Base-by-base conservation (phyloP, 2,888 invertebrate species). In the Scelioninae gen. 2 region DNA sequence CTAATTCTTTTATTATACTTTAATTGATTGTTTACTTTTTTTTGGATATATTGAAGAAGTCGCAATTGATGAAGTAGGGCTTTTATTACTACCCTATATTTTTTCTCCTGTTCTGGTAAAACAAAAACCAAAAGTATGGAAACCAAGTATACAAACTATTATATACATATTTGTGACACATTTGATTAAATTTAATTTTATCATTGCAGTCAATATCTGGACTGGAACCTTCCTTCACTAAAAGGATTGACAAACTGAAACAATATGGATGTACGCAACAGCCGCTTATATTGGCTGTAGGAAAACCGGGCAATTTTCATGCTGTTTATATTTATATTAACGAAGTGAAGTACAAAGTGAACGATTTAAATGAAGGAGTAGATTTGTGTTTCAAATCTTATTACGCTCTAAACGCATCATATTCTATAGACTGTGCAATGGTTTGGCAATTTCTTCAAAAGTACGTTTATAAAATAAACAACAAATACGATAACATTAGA, bases 331-430 rank as follows among this genome's bases (percentile, higher is more conserved):
- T 61, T 25, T 48, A 11, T 9, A 53, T 64, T 5, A 35, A 64
- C 43, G 45, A 11, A 52, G 18, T 64, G 1, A 64, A 64, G 6
- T 64, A 64, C 13, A 1, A 6, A 33, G 22, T 35, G 0, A n/a
- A 64, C 15, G 1, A 22, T 45, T 45, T 64, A 22, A n/a, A 13
- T 0, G n/a, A 41, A 35, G 64, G 16, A 4, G 37, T 53, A 15
- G 64, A 64, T 33, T 16, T 35, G 1, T 53, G 64, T 22, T 53
- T 53, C 13, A 53, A 64, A 45, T n/a, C 25, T 3, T 53, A 35
- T 13, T 64, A 35, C 18, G 53, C 53, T 3, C 25, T 53, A 10
- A 65, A 55, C 7, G 65, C 65, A 19, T 9, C 3, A 13, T 65
- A 65, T 18, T 37, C 46, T 13, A 6, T 3, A 16, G 65, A 65